phyloP scores from a whole-genome alignment of 2,113 vertebrate genomes.

The Struthidea cinerea region DNA sequence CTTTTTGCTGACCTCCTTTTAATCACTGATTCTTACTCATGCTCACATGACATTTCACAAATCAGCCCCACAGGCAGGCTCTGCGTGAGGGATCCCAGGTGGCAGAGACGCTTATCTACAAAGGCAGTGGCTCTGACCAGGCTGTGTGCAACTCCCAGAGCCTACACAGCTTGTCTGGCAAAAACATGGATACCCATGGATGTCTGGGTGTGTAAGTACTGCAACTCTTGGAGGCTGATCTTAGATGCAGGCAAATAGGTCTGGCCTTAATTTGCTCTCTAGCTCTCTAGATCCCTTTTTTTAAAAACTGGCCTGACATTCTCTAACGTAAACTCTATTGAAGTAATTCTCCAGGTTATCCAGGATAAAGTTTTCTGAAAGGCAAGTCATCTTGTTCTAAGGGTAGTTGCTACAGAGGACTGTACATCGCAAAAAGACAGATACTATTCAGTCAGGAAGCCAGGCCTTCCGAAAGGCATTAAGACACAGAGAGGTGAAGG shows the following conservation, averaged over 20 bases:
- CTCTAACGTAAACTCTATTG: neutral
- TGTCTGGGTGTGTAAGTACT: neutral
- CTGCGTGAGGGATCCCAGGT: neutral
- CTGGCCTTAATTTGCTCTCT: neutral
- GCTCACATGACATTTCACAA: neutral
- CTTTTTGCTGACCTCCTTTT: neutral
- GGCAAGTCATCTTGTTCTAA: neutral
- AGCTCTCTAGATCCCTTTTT: neutral
- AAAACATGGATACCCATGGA: neutral
- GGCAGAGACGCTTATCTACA: neutral
- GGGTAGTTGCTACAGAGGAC: neutral
- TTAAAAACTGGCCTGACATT: neutral
- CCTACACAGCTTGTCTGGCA: neutral
- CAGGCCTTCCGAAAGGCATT: neutral
- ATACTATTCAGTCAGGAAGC: neutral
- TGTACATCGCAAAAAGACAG: neutral
- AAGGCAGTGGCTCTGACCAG: neutral
- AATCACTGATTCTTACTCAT: neutral
- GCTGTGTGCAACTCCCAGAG: neutral
- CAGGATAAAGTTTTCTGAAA: neutral
- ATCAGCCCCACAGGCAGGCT: neutral
- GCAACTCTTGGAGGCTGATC: neutral
- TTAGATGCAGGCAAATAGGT: fast-evolving
- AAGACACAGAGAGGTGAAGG: neutral
- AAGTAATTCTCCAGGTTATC: neutral